Percentiles rank a stretch among this genome's conserved stretches.
phyloP scores from a whole-genome alignment of 2,797 vertebrate genomes.

The Megalops cyprinoides region DNA sequence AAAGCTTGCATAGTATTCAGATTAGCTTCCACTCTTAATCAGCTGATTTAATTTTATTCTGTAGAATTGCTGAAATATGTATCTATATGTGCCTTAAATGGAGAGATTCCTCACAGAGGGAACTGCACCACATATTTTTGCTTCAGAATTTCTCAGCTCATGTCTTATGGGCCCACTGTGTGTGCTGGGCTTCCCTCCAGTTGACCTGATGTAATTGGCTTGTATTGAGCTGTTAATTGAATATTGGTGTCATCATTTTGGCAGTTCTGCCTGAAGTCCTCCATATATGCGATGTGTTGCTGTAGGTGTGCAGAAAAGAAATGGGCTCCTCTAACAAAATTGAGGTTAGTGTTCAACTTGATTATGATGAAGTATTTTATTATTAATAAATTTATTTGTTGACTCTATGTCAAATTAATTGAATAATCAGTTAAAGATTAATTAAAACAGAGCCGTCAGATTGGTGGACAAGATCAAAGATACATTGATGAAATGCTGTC shows the following conservation, averaged over 20 bases:
- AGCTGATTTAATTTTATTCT: too few relatives aligned
- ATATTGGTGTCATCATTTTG: background rate
- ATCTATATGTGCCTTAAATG: too few relatives aligned
- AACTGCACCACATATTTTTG: too few relatives aligned
- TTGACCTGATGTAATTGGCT: conserved; percentile 9
- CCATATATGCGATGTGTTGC: too few relatives aligned
- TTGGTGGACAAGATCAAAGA: background rate
- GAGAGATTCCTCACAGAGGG: too few relatives aligned
- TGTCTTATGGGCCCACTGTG: background rate
- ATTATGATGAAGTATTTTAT: background rate
- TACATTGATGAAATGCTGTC: background rate
- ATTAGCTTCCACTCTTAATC: too few relatives aligned
- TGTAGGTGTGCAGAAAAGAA: too few relatives aligned
- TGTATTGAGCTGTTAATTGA: conserved; percentile 9
- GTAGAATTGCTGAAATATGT: too few relatives aligned
- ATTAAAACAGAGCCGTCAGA: background rate
- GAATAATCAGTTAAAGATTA: background rate
- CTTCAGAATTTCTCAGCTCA: background rate
- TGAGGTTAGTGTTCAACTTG: background rate
- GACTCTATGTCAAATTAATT: background rate
- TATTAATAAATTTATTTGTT: too few relatives aligned
- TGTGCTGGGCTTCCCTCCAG: background rate
- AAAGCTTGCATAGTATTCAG: too few relatives aligned
- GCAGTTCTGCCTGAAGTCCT: background rate
- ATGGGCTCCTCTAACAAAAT: background rate